Evolutionary conservation across 23 tunicate genomes (phyloP).

Genomic region (Oikopleura albicans): DNA sequence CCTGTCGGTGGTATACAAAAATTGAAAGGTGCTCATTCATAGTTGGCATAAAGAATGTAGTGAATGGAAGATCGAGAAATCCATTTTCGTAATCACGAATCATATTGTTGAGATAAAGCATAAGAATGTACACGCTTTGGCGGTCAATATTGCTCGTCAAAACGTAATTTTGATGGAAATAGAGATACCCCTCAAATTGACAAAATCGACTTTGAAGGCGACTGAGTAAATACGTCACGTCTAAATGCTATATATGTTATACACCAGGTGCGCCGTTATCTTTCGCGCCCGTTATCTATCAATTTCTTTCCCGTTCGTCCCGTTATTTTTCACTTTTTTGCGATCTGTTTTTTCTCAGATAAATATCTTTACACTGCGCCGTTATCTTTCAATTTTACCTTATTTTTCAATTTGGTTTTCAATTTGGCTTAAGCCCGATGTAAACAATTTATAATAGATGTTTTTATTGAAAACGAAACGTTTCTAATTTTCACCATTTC

Average conservation of each 20-base stretch:
- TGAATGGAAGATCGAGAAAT: background rate
- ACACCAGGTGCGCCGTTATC: too few species aligned
- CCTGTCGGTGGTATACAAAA: background rate
- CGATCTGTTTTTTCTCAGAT: too few species aligned
- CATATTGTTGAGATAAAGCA: slow-evolving; percentile 6
- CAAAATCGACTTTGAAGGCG: background rate
- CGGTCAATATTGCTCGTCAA: background rate
- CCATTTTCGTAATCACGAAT: background rate
- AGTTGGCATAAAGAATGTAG: background rate
- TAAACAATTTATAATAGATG: too few species aligned
- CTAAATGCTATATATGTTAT: background rate
- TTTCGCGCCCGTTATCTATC: background rate
- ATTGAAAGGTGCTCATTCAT: background rate
- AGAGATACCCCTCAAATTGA: background rate
- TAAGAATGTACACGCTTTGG: background rate
- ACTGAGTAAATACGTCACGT: background rate
- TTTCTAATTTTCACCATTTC: too few species aligned
- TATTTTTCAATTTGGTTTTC: too few species aligned
- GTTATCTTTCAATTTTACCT: too few species aligned
- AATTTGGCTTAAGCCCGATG: too few species aligned
- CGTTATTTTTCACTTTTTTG: too few species aligned
- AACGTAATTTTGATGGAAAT: background rate
- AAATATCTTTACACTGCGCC: too few species aligned
- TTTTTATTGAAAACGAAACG: too few species aligned
- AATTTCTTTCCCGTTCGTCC: background rate